Percentiles rank a stretch among this genome's conserved stretches.
Evolutionary conservation across 2,113 vertebrate species (phyloP).

Genomic region (Microcebus griseorufus): DNA sequence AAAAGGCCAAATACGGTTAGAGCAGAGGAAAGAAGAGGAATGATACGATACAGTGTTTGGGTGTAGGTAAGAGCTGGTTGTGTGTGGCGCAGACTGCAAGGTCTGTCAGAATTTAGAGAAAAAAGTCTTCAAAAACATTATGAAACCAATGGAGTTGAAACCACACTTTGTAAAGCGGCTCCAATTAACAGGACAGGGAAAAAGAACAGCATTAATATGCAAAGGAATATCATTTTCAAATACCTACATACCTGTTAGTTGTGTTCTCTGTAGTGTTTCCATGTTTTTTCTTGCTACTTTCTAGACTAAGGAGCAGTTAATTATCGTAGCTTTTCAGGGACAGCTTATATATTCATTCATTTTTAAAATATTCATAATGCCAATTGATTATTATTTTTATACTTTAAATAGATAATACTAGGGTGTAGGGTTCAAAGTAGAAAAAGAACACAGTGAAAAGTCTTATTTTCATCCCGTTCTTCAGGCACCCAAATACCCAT

Average conservation of each 20-base stretch:
- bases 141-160: background rate
- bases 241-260: background rate
- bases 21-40: background rate
- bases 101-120: background rate
- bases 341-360: background rate
- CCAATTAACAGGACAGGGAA: background rate
- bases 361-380: background rate
- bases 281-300: background rate
- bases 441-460: background rate
- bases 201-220: background rate
- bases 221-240: background rate
- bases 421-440: background rate
- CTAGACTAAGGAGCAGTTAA: background rate
- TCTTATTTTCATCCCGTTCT: background rate
- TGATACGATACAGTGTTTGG: no score
- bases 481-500: background rate
- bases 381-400: background rate
- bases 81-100: background rate
- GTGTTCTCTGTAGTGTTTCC: background rate
- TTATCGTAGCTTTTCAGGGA: background rate
- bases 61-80: background rate
- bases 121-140: background rate
- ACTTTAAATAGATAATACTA: background rate
- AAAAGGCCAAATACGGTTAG: background rate
- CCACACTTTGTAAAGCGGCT: background rate